A percentile compares a stretch with the other conserved stretches of the same genome.
These are phyloP conservation scores for Saccostrea glomerata DNA, from an alignment of 1,140 invertebrate species.

Conservation along the genomic window DNA sequence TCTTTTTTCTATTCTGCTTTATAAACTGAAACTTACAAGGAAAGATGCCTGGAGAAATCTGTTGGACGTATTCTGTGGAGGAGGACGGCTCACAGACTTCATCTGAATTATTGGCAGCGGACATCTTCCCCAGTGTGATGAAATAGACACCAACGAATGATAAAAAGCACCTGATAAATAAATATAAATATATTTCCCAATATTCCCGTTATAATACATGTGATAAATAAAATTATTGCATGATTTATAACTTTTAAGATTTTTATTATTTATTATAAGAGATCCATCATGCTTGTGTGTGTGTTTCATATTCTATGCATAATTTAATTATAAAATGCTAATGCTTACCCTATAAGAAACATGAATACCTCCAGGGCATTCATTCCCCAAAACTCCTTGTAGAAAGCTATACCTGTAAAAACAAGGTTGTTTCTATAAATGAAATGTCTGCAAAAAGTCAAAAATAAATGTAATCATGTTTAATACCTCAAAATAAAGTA, in stretches of 20 bases:
- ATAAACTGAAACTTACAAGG: conserved; percentile 63
- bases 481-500: too few relatives aligned
- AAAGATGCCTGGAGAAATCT: conserved; percentile 65
- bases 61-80: conserved; percentile 52
- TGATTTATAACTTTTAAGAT: too few relatives aligned
- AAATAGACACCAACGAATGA: conserved; percentile 77
- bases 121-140: conserved; percentile 66
- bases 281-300: too few relatives aligned
- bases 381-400: conserved; percentile 77
- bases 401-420: conserved; percentile 74
- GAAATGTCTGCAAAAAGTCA: too few relatives aligned
- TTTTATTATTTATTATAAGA: background rate
- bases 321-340: background rate
- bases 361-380: conserved; percentile 73
- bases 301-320: too few relatives aligned
- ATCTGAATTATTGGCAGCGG: conserved; percentile 31
- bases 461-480: too few relatives aligned
- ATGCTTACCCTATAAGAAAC: conserved; percentile 76
- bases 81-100: conserved; percentile 48
- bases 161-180: conserved; percentile 69
- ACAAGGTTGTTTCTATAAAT: background rate
- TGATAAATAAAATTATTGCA: background rate
- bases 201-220: too few relatives aligned
- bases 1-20: too few relatives aligned
- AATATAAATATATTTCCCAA: background rate